A percentile compares a stretch with the other conserved stretches of the same genome.
Conservation (phyloP, 2,113 vertebrate species). For the Hippocampus abdominalis region DNA sequence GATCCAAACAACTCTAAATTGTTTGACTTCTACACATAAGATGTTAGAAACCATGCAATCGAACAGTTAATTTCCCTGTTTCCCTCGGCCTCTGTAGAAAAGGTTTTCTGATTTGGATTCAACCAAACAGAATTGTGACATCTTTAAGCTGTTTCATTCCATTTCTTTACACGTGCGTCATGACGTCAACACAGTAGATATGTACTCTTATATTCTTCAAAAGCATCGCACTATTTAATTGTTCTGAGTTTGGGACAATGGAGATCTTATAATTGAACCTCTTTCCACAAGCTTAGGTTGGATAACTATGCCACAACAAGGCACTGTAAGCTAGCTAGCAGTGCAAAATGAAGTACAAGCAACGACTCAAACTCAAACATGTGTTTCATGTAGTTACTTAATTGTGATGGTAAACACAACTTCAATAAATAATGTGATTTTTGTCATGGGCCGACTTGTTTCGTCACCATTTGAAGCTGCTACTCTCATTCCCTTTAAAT, state of each 20-base stretch:
- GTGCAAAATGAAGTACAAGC: too few species aligned
- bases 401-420: too few species aligned
- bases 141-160: slow-evolving; percentile 7
- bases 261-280: too few species aligned
- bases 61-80: neutral
- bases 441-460: too few species aligned
- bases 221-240: neutral
- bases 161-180: slow-evolving; percentile 1
- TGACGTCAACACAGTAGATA: neutral
- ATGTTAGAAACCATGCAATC: neutral
- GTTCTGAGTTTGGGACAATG: neutral
- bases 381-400: too few species aligned
- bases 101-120: slow-evolving; percentile 7
- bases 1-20: slow-evolving; percentile 21
- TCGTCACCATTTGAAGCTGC: too few species aligned
- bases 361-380: too few species aligned
- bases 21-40: neutral
- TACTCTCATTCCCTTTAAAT: too few species aligned
- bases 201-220: neutral
- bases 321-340: too few species aligned
- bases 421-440: too few species aligned
- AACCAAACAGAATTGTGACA: slow-evolving; percentile 8
- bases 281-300: too few species aligned
- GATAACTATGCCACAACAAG: too few species aligned
- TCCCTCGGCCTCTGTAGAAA: slow-evolving; percentile 1